A percentile compares a stretch with the other conserved stretches of the same genome.
Conservation (phyloP, 2,888 invertebrate genomes). For the Drosophila fungiperda region DNA sequence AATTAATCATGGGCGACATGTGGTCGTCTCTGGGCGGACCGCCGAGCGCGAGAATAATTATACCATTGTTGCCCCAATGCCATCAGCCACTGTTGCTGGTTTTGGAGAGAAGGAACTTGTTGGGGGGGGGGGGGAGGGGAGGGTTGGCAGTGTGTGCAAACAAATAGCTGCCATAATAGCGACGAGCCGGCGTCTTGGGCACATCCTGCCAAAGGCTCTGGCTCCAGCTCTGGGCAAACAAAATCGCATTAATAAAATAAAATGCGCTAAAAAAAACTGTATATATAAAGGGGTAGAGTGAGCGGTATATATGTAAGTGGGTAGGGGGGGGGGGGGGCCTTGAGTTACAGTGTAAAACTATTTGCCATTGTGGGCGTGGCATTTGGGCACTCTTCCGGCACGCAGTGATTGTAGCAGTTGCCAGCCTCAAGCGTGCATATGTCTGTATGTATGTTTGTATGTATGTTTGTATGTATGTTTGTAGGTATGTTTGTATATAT, state of each 20-base stretch:
- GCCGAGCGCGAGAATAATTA: constrained; percentile 76
- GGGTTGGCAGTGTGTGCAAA: constrained; percentile 49
- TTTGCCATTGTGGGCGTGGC: constrained; percentile 61
- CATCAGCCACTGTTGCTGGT: constrained; percentile 7
- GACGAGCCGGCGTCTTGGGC: constrained; percentile 49
- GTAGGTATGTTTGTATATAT: not conserved
- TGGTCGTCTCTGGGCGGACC: constrained; percentile 68
- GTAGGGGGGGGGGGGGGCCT: not conserved
- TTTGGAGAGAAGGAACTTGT: too few species aligned
- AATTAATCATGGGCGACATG: constrained; percentile 79
- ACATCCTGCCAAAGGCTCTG: constrained; percentile 27
- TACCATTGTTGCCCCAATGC: constrained; percentile 56
- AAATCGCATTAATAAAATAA: constrained; percentile 71
- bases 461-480: not conserved
- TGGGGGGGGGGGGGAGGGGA: not conserved
- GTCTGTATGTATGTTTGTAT: not conserved
- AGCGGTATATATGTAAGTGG: not conserved
- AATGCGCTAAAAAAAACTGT: constrained; percentile 40
- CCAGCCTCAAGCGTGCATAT: not conserved
- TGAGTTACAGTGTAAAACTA: constrained; percentile 43
- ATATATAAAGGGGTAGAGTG: not conserved
- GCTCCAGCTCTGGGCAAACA: constrained; percentile 41
- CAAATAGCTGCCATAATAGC: constrained; percentile 75
- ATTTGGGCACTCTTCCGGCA: constrained; percentile 13
- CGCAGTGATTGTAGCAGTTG: constrained; percentile 28